These are phyloP conservation scores for Arenaria interpres DNA, from an alignment of 2,113 vertebrate species.

Conservation along the genomic window DNA sequence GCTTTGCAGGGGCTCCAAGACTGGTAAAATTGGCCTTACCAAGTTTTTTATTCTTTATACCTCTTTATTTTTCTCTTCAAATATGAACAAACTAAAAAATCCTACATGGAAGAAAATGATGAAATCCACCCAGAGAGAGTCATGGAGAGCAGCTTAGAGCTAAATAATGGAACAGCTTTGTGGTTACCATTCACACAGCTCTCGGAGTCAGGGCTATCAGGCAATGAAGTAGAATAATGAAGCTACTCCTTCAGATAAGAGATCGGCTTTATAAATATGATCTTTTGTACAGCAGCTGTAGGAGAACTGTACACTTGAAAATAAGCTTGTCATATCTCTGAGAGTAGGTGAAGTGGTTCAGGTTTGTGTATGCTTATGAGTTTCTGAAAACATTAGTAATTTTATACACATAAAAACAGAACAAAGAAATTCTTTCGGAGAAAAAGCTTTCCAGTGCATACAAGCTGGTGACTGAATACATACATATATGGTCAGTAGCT, in stretches of 20 bases:
- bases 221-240: conserved; percentile 70
- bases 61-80: conserved; percentile 54
- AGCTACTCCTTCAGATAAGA: conserved; percentile 71
- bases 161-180: conserved; percentile 71
- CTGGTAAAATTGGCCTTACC: conserved; percentile 1
- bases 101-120: conserved; percentile 50
- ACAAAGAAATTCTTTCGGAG: conserved; percentile 27
- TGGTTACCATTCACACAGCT: conserved; percentile 67
- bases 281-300: conserved; percentile 68
- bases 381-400: conserved; percentile 46
- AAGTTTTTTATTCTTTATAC: conserved; percentile 21
- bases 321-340: conserved; percentile 65
- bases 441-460: neutral
- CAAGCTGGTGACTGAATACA: neutral
- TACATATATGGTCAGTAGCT: neutral
- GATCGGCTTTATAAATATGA: conserved; percentile 69
- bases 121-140: conserved; percentile 62
- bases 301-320: conserved; percentile 66
- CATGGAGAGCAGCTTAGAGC: conserved; percentile 66
- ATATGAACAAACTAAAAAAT: conserved; percentile 58
- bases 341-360: conserved; percentile 67
- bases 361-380: conserved; percentile 70
- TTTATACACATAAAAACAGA: conserved; percentile 54
- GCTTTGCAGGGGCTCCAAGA: conserved; percentile 26
- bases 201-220: conserved; percentile 57